These are phyloP conservation scores for Gasterosteus aculeatus DNA, from an alignment of 2,113 vertebrate species.

Conservation along the genomic window DNA sequence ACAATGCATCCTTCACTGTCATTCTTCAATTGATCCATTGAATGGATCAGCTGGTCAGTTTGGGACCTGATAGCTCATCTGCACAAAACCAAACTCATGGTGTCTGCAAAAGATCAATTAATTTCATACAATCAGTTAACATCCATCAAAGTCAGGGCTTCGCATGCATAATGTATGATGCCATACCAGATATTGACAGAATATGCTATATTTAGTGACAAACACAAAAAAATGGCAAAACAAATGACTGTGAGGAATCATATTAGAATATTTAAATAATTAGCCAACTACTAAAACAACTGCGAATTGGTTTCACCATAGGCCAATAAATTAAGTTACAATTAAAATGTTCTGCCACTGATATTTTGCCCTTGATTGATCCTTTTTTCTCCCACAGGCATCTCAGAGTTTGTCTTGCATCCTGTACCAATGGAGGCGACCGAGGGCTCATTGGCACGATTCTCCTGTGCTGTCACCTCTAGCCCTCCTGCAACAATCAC, in stretches of 20 bases:
- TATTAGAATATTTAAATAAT: neutral
- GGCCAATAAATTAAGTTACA: neutral
- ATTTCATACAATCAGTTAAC: constrained; percentile 51
- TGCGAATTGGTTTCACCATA: neutral
- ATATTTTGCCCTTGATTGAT: neutral
- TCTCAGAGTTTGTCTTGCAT: constrained; percentile 89
- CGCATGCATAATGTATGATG: constrained; percentile 39
- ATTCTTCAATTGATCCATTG: constrained; percentile 77
- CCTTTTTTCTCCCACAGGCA: constrained; percentile 74
- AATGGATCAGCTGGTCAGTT: constrained; percentile 70
- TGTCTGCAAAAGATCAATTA: constrained; percentile 53
- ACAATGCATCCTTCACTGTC: constrained; percentile 73
- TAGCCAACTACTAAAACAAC: neutral
- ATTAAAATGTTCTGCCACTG: neutral
- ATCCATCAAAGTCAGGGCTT: constrained; percentile 58
- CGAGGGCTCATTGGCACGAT: constrained; percentile 89
- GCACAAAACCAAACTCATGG: constrained; percentile 59
- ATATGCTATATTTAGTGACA: constrained; percentile 2
- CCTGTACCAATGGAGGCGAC: constrained; percentile 84
- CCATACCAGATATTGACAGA: constrained; percentile 26
- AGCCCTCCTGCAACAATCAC: constrained; percentile 88
- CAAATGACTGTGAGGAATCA: neutral
- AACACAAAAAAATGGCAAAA: neutral
- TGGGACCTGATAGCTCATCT: constrained; percentile 58
- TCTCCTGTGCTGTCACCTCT: constrained; percentile 88